These are phyloP conservation scores for Leuciscus idus DNA, from an alignment of 2,113 vertebrate genomes.

Conservation along the genomic window DNA sequence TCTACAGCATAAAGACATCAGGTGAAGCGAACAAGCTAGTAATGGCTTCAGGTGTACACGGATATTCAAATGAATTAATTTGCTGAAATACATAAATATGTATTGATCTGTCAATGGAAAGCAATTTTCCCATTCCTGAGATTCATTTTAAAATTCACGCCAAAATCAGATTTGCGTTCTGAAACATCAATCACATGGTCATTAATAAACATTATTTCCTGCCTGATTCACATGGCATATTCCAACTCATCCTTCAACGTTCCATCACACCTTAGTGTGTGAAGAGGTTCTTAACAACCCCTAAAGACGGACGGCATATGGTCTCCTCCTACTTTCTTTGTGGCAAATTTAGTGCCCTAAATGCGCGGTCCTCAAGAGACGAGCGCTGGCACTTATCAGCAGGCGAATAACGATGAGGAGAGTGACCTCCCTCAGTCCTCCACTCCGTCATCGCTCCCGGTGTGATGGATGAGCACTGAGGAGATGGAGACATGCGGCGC, in stretches of 20 bases:
- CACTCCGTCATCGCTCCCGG: constrained; percentile 63
- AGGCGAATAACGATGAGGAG: constrained; percentile 52
- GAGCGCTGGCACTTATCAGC: neutral
- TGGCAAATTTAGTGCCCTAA: constrained; percentile 38
- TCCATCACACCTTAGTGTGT: neutral
- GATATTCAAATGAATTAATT: neutral
- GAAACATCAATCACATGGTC: constrained; percentile 1
- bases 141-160: neutral
- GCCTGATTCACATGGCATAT: neutral
- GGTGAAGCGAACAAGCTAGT: neutral
- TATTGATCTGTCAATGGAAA: neutral
- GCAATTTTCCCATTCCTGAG: too few relatives aligned
- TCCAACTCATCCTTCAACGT: constrained; percentile 1
- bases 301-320: neutral
- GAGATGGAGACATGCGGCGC: constrained; percentile 66
- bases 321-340: constrained; percentile 14
- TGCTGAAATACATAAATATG: neutral
- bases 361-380: constrained; percentile 11
- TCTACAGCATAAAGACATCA: neutral
- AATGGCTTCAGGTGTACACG: neutral
- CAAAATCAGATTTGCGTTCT: neutral
- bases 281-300: neutral
- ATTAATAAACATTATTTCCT: constrained; percentile 32
- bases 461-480: constrained; percentile 75
- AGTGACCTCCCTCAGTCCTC: constrained; percentile 62